Conservation (phyloP, 1,140 invertebrate genomes). For the Belonocnema kinseyi region DNA sequence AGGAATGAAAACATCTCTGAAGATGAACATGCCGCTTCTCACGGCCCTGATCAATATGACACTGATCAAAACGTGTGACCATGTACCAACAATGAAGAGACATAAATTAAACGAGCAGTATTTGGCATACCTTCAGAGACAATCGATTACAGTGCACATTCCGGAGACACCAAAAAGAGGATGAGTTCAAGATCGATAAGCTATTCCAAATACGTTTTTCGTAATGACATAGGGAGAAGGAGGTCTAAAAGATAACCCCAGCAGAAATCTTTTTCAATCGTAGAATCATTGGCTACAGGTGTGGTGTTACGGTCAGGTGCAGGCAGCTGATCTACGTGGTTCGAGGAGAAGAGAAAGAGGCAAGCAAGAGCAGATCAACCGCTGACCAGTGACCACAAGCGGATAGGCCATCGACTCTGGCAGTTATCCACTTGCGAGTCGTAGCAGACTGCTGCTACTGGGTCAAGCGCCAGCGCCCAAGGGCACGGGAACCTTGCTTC, state of each 20-base stretch:
- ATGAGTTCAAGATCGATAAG: conserved; percentile 55
- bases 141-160: conserved; percentile 58
- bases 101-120: neutral
- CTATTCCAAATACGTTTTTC: conserved; percentile 44
- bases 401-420: conserved; percentile 47
- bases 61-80: conserved; percentile 8
- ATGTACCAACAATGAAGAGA: neutral
- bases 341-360: conserved; percentile 50
- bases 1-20: neutral
- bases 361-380: conserved; percentile 47
- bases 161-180: conserved; percentile 55
- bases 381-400: conserved; percentile 29
- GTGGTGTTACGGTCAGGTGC: conserved; percentile 59
- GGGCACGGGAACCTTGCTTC: conserved; percentile 64
- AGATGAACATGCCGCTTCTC: neutral
- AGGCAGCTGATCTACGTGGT: conserved; percentile 38
- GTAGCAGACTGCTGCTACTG: conserved; percentile 67
- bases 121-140: conserved; percentile 27
- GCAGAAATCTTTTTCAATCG: conserved; percentile 43
- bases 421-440: conserved; percentile 66
- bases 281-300: conserved; percentile 61
- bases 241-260: conserved; percentile 34
- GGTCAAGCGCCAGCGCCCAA: conserved; percentile 69
- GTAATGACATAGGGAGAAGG: conserved; percentile 25
- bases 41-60: conserved; percentile 8